Base-by-base conservation (phyloP, 2,888 invertebrate species). In the Ophion ventricosus region DNA sequence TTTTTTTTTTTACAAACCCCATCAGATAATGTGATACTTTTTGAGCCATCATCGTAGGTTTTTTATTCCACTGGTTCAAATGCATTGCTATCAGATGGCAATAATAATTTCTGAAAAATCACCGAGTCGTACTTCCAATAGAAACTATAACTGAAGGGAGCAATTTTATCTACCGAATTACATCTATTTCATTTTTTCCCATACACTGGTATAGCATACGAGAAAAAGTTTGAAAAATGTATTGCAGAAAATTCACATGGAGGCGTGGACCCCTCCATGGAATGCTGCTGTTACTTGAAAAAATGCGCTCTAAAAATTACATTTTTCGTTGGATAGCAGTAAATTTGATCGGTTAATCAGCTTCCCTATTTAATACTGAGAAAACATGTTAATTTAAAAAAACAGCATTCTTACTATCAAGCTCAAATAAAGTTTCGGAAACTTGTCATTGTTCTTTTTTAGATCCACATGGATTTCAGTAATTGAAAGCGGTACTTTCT, bases 401-500 rank as follows among this genome's bases (percentile, higher is more conserved):
- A 14, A 4, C 17, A 49, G 3, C 17, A 49, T 49, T 49, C 49
- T 14, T 49, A 17, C 49, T 49, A 49, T 49, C 3, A 14, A 17
- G 17, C 14, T 14, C 17, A 49, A 49, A 49, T 49, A 0, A 49
- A 49, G 49, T 49, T 49, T 4, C 1, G 26, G 25, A 70, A 29
- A 59, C 20, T 35, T 40, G 35, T 7, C 26, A 35, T 57, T 56
- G 17, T 29, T 29, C 0, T 29, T 56, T 11, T 11, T 14, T 26
- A 29, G 57, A 57, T 29, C 7, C 11, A 0, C 1, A 54, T 69
- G 2, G 14, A 25, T 25, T 61, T 43, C 25, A 49, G 23, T 17
- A 26, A 29, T 25, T 29, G 10, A 49, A 64, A 66, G 20, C 66
- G 56, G 56, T 64, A 75, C 66, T 69, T 67, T 66, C 72, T 76